phyloP scores from a whole-genome alignment of 2,797 vertebrate species.

The Lutjanus argentimaculatus region DNA sequence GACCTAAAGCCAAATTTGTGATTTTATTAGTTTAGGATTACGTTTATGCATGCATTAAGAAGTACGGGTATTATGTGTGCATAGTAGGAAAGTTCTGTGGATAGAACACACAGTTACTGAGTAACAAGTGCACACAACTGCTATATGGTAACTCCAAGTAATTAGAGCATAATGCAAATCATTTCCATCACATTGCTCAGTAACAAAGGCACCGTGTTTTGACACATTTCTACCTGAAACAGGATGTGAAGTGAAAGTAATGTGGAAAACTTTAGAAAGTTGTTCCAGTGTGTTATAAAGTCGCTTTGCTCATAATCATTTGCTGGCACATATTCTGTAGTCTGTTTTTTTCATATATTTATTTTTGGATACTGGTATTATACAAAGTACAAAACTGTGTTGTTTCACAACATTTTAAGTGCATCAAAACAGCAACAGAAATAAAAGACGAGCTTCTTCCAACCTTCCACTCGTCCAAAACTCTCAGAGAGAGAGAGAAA shows the following conservation, averaged over 20 bases:
- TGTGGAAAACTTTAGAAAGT: background rate
- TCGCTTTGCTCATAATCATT: background rate
- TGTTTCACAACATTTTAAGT: too few species aligned
- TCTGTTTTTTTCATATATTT: too few species aligned
- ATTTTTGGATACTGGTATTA: too few species aligned
- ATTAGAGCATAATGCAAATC: background rate
- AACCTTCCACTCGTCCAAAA: too few species aligned
- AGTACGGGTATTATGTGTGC: background rate
- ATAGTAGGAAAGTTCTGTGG: background rate
- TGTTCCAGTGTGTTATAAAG: background rate
- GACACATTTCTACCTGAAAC: conserved; percentile 4
- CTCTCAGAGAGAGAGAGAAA: too few species aligned
- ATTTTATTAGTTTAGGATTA: background rate
- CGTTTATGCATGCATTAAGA: background rate
- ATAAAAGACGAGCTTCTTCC: too few species aligned
- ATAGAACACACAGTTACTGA: background rate
- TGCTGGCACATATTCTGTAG: background rate
- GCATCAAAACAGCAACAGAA: too few species aligned
- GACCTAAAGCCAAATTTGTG: background rate
- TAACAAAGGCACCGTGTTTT: background rate
- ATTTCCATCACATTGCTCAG: background rate
- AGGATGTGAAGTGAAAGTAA: conserved; percentile 4
- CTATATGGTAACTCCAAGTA: background rate
- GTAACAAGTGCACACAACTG: background rate
- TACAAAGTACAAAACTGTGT: too few species aligned